phyloP scores from a whole-genome alignment of 2,888 invertebrate species.

The Sphinx pinastri region DNA sequence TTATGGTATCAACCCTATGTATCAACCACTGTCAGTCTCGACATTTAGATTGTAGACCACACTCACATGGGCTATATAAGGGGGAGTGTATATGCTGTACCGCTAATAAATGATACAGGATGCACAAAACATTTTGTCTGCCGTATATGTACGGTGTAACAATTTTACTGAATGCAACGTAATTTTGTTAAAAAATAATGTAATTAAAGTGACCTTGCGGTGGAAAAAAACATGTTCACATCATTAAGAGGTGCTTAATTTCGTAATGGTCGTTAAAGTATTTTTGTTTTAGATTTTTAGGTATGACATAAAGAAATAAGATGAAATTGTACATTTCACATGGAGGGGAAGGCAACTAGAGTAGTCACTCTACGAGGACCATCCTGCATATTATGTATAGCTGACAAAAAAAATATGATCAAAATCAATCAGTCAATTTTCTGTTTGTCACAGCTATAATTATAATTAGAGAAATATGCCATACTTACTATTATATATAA shows the following conservation, averaged over 20 bases:
- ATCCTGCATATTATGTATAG: too few species aligned
- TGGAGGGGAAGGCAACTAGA: too few species aligned
- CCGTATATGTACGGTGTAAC: not conserved
- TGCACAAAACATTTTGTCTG: constrained; percentile 21
- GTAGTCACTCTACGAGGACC: too few species aligned
- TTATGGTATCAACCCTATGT: too few species aligned
- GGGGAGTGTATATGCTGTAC: not conserved
- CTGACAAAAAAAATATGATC: too few species aligned
- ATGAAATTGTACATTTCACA: not conserved
- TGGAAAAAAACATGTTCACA: constrained; percentile 13
- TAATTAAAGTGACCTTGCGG: constrained; percentile 3
- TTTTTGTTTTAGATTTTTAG: not conserved
- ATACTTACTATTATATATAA: too few species aligned
- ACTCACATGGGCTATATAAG: not conserved
- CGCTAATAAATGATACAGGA: constrained; percentile 19
- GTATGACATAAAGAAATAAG: not conserved
- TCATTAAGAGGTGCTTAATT: not conserved
- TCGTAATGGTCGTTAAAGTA: constrained; percentile 4
- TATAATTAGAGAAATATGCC: too few species aligned
- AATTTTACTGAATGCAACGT: not conserved
- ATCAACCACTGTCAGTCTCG: too few species aligned
- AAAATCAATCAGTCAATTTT: too few species aligned
- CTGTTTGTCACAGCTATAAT: too few species aligned
- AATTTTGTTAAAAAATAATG: not conserved
- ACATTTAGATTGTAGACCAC: not conserved